phyloP scores from a whole-genome alignment of 2,113 vertebrate species.

The Hippoglossus stenolepis region DNA sequence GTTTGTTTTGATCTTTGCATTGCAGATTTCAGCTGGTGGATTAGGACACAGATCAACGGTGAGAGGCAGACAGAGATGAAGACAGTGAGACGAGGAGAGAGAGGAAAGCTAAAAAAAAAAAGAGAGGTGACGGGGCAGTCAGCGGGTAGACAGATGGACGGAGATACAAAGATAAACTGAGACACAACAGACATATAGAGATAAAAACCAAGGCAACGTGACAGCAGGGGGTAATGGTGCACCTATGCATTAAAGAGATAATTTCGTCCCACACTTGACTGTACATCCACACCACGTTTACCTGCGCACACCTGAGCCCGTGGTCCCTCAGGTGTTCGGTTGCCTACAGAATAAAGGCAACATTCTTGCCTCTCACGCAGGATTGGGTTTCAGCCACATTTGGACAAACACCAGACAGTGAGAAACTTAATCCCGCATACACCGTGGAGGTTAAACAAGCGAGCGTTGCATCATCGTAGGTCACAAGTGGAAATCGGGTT shows the following conservation, averaged over 20 bases:
- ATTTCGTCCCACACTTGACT: conserved; percentile 13
- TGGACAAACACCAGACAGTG: conserved; percentile 61
- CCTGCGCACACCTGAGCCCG: conserved; percentile 32
- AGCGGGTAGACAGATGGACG: conserved; percentile 21
- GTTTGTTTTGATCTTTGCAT: conserved; percentile 60
- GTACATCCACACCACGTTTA: conserved; percentile 28
- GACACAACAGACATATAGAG: conserved; percentile 1
- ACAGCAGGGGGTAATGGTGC: not conserved
- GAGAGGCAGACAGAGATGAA: conserved; percentile 22
- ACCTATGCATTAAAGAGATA: not conserved
- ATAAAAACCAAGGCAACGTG: not conserved
- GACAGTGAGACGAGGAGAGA: conserved; percentile 23
- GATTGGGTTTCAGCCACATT: conserved; percentile 66
- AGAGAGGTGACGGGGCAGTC: not conserved
- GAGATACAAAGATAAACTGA: conserved; percentile 26
- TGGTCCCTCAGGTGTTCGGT: conserved; percentile 53
- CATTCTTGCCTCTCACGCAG: conserved; percentile 62
- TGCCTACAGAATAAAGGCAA: conserved; percentile 67
- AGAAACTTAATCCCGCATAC: conserved; percentile 58
- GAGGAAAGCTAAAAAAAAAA: not conserved
- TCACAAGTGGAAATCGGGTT: conserved; percentile 54
- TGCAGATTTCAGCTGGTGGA: conserved; percentile 40
- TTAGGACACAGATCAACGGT: conserved; percentile 25
- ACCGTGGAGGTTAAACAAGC: conserved; percentile 50
- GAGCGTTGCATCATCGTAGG: conserved; percentile 60